Evolutionary conservation across 2,797 vertebrate species (phyloP), one percentile per base, ranked within the genome.

Genomic region (Sardinella longiceps): DNA sequence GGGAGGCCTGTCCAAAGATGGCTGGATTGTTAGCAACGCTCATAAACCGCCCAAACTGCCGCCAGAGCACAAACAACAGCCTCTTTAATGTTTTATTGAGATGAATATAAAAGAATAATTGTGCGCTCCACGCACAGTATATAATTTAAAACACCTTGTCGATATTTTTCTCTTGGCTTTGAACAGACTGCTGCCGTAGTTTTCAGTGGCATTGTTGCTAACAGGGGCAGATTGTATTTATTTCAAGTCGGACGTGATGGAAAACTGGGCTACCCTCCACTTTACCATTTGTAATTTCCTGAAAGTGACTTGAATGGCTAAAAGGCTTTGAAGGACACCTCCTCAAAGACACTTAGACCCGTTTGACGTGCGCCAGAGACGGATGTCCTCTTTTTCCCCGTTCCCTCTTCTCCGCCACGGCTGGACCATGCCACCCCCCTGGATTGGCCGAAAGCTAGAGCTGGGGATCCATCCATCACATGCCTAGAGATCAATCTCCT

Each of bases 401-500:
- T 66, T 53, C 80, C 80, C 63, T 70, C 63, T 70, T 14, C 14
- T 70, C 28, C 15, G 2, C 63, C 30, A 70, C 37, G 37, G 37
- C 18, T 37, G 70, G 33, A 43, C 37, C 70, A 77, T 15, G 70
- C 70, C 7, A 43, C 81, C 70, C 50, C 50, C 43, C 46, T 74
- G 84, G 39, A 84, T 83, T 70, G 83, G 81, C 46, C 46, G 11
- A 25, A 80, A 77, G 56, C 85, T 46, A 82, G 60, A 77, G n/a
- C 37, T 74, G 63, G 63, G 83, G 56, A 85, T 81, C 85, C 82
- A 90, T 88, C 87, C 84, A 82, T 89, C 85, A 87, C 84, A 66
- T 85, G 82, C 82, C 86, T 83, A 77, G 80, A 80, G 87, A 88
- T 87, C 85, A 85, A 83, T 90, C 81, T 11, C 30, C 82, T 56